Conservation (phyloP, 2,888 invertebrate genomes). For the Eilema depressum region DNA sequence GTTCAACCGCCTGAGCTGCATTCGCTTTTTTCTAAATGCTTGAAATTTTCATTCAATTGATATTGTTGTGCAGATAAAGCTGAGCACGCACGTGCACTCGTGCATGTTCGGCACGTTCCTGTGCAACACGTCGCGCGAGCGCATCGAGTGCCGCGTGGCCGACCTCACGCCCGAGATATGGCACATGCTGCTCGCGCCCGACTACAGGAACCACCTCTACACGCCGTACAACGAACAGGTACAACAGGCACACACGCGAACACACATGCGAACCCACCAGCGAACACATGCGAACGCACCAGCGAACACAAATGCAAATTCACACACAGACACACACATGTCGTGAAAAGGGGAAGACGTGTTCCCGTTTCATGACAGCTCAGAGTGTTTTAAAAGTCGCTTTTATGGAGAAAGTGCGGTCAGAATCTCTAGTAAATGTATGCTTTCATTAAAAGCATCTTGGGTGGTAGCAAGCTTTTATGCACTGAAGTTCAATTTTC, state of each 20-base stretch:
- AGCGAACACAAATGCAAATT: background rate
- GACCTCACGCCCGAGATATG: conserved; percentile 94
- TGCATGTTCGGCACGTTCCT: conserved; percentile 99
- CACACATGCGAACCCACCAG: background rate
- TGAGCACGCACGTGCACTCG: conserved; percentile 98
- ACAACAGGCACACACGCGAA: background rate
- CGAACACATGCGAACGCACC: background rate
- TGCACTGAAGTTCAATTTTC: no score
- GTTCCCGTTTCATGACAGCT: no score
- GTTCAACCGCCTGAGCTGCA: no score
- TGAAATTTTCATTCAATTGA: no score
- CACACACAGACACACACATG: background rate
- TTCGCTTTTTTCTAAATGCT: no score
- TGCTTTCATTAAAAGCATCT: no score
- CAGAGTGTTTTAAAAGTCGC: no score
- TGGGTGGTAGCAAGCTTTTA: no score
- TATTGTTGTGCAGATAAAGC: conserved; percentile 90
- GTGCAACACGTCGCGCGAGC: conserved; percentile 94
- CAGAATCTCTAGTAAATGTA: no score
- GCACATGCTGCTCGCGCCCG: conserved; percentile 92
- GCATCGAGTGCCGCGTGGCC: conserved; percentile 88
- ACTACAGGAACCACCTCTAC: conserved; percentile 96
- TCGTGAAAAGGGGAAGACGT: no score
- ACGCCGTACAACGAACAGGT: conserved; percentile 76
- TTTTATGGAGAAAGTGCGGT: no score